phyloP scores from a whole-genome alignment of 2,888 invertebrate genomes.

The Latheticus oryzae region DNA sequence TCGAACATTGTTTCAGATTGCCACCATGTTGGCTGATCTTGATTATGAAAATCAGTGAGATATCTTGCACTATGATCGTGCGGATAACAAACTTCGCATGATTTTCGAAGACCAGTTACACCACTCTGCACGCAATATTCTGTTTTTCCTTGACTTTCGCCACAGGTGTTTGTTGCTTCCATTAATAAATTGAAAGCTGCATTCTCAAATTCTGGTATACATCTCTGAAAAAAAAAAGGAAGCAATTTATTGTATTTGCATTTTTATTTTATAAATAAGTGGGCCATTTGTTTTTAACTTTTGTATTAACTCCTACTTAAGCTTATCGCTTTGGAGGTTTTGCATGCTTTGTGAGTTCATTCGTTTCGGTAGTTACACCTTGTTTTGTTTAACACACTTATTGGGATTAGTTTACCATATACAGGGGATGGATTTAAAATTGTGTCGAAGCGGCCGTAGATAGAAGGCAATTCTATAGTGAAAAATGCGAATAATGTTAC shows the following conservation, averaged over 20 bases:
- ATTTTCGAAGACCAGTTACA: constrained; percentile 73
- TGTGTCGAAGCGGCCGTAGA: too few species aligned
- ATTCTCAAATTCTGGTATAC: constrained; percentile 96
- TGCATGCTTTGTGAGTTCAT: too few species aligned
- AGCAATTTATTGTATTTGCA: too few species aligned
- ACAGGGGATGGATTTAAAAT: too few species aligned
- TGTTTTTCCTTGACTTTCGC: constrained; percentile 79
- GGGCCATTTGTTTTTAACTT: too few species aligned
- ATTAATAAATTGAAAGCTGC: constrained; percentile 91
- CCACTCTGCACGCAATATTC: constrained; percentile 95
- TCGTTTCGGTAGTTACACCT: constrained; percentile 12
- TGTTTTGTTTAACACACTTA: too few species aligned
- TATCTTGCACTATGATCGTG: constrained; percentile 78
- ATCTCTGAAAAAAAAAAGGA: constrained; percentile 75
- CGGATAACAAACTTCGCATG: constrained; percentile 82
- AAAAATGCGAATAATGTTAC: too few species aligned
- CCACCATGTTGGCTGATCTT: constrained; percentile 95
- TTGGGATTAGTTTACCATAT: too few species aligned
- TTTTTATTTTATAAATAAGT: too few species aligned
- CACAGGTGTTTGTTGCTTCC: constrained; percentile 97
- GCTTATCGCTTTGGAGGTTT: too few species aligned
- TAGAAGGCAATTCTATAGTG: too few species aligned
- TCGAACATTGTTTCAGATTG: constrained; percentile 98
- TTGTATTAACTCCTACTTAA: too few species aligned
- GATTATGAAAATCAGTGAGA: constrained; percentile 92